Conservation (phyloP, 2,888 invertebrate species). For the Morpho helenor region DNA sequence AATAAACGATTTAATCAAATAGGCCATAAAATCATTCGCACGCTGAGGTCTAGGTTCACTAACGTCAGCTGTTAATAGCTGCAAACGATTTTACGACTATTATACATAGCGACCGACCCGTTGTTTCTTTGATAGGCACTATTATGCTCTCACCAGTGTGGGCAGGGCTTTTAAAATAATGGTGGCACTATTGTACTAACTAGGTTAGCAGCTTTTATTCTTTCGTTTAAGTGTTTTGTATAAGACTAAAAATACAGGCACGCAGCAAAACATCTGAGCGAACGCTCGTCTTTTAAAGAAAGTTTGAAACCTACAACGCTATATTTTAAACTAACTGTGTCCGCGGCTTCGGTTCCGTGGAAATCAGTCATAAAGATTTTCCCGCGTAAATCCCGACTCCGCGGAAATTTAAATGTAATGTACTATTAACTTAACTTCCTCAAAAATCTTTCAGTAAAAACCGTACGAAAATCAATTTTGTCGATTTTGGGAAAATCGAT, state of each 20-base stretch:
- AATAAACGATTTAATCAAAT: background rate
- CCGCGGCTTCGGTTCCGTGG: no score
- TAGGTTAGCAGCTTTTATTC: constrained; percentile 25
- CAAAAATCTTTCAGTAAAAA: no score
- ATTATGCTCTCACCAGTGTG: constrained; percentile 26
- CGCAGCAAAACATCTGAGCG: no score
- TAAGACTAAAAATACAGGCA: background rate
- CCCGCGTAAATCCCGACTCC: no score
- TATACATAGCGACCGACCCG: constrained; percentile 15
- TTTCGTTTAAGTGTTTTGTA: constrained; percentile 21
- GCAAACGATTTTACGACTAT: constrained; percentile 19
- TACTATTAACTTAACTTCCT: no score
- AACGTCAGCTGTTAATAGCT: constrained; percentile 17
- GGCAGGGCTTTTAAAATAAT: constrained; percentile 28
- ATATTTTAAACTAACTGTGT: no score
- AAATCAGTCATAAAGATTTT: no score
- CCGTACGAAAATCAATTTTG: no score
- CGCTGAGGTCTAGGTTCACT: constrained; percentile 3
- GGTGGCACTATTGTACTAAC: constrained; percentile 27
- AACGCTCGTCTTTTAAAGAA: no score
- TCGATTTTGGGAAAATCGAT: no score
- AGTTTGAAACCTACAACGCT: no score
- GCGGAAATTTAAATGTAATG: no score
- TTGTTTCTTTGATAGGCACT: constrained; percentile 25
- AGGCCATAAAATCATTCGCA: constrained; percentile 1